Conservation (phyloP, 2,888 invertebrate genomes). For the Rhagium mordax region DNA sequence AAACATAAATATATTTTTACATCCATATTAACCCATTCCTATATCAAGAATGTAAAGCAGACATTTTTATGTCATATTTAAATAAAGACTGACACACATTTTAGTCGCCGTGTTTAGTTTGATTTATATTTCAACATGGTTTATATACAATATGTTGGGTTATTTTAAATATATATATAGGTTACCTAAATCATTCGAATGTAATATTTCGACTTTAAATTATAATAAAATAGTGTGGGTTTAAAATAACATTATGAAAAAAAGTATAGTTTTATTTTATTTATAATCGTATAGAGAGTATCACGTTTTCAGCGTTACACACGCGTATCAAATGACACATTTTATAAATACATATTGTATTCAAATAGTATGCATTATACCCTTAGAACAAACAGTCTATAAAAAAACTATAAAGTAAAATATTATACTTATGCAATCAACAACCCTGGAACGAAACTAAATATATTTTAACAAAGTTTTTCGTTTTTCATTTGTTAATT, state of each 20-base stretch:
- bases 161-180: background rate
- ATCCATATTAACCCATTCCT: background rate
- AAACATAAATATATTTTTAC: background rate
- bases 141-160: background rate
- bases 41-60: background rate
- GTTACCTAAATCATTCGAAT: background rate
- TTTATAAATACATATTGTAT: background rate
- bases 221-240: background rate
- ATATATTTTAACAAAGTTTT: background rate
- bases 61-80: background rate
- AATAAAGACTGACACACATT: background rate
- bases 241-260: background rate
- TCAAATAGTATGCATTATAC: background rate
- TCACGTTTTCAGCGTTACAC: background rate
- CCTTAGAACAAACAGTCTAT: background rate
- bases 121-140: background rate
- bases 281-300: background rate
- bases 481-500: background rate
- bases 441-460: background rate
- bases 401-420: background rate
- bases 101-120: background rate
- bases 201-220: background rate
- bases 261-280: background rate
- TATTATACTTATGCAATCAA: too few species aligned
- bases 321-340: background rate